Percentiles rank a stretch among this genome's conserved stretches.
phyloP scores from a whole-genome alignment of 2,797 vertebrate species.

The Euphonia xanthogaster region DNA sequence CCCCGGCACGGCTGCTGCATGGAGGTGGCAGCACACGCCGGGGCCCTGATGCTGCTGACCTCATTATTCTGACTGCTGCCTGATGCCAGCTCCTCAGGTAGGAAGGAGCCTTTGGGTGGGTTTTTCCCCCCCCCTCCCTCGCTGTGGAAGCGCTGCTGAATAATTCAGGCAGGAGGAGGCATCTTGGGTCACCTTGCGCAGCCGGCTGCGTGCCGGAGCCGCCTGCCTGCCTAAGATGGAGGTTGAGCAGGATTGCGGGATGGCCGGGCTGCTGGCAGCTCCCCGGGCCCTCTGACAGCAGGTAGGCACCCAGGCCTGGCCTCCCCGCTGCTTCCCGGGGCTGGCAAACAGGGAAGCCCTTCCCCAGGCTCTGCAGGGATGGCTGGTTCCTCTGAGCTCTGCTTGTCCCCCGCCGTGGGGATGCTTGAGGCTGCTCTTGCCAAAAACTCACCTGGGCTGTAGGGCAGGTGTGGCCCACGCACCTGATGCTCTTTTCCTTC shows the following conservation, averaged over 20 bases:
- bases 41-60: background rate
- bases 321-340: background rate
- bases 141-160: background rate
- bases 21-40: background rate
- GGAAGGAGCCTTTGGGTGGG: background rate
- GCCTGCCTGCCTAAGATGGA: slow-evolving; percentile 39
- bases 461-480: accelerated
- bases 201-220: slow-evolving; percentile 10
- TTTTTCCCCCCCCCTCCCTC: accelerated
- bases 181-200: slow-evolving; percentile 54
- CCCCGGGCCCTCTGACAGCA: background rate
- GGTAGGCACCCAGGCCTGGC: background rate
- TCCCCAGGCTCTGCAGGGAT: accelerated
- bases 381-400: accelerated
- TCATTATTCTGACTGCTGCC: background rate
- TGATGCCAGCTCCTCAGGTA: slow-evolving; percentile 6
- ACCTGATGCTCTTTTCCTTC: background rate
- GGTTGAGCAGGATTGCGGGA: background rate
- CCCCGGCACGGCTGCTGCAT: accelerated
- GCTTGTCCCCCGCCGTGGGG: accelerated
- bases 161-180: background rate
- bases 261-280: background rate
- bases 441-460: background rate
- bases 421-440: accelerated
- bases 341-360: background rate